Conservation (phyloP, 2,797 vertebrate genomes). For the Aythya fuligula region DNA sequence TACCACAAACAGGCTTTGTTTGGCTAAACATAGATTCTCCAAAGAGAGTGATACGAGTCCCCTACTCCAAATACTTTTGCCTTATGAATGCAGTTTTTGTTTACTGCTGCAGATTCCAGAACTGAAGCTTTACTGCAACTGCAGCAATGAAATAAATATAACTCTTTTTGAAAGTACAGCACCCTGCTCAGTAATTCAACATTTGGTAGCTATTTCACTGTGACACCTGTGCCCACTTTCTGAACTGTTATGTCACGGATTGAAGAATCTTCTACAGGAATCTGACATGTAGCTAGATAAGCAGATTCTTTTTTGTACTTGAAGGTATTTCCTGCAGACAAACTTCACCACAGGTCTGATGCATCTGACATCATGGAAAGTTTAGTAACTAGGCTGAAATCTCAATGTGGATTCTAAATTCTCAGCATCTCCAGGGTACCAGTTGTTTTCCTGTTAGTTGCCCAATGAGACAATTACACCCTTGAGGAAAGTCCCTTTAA, state of each 20-base stretch:
- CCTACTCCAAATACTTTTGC: neutral
- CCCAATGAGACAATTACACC: neutral
- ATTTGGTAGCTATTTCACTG: neutral
- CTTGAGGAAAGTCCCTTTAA: slow-evolving; percentile 31
- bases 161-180: neutral
- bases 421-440: slow-evolving; percentile 14
- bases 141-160: neutral
- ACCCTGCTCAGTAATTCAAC: neutral
- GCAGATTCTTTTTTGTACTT: neutral
- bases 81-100: neutral
- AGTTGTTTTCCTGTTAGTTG: slow-evolving; percentile 42
- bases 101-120: neutral
- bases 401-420: neutral
- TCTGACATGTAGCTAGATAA: neutral
- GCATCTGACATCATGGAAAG: neutral
- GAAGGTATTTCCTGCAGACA: neutral
- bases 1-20: neutral
- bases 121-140: neutral
- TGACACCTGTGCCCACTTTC: neutral
- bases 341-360: neutral
- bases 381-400: neutral
- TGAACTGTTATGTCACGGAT: neutral
- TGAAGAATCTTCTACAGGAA: neutral
- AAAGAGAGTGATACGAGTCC: neutral
- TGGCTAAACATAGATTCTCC: neutral